A percentile compares a stretch with the other conserved stretches of the same genome.
Conservation (phyloP, 2,113 vertebrate species). For the Anolis carolinensis region DNA sequence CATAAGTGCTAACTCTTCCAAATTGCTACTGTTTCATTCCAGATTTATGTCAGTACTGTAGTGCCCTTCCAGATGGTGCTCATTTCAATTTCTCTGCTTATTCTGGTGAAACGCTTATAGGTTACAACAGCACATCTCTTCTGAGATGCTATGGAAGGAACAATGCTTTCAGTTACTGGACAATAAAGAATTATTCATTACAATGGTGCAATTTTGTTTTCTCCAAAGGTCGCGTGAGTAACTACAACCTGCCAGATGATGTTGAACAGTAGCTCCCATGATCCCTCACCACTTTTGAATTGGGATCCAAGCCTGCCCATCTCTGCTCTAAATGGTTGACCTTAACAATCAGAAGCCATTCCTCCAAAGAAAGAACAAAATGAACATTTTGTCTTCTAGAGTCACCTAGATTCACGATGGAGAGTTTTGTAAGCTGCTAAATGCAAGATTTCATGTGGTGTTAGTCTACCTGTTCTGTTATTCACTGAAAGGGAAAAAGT, state of each 20-base stretch:
- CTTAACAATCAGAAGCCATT: not conserved
- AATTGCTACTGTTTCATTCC: not conserved
- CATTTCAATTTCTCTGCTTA: not conserved
- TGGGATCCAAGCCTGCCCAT: not conserved
- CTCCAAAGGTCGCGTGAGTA: not conserved
- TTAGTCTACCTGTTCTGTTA: not conserved
- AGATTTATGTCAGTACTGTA: not conserved
- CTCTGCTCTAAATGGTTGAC: not conserved
- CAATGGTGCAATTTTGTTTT: not conserved
- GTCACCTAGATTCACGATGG: not conserved
- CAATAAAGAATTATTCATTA: not conserved
- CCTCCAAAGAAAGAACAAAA: not conserved
- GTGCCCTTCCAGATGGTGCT: too few relatives aligned
- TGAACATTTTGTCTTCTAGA: not conserved
- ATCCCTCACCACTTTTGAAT: not conserved
- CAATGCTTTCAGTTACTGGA: not conserved
- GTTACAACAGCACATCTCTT: not conserved
- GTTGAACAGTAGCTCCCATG: not conserved
- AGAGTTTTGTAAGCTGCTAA: not conserved
- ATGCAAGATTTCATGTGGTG: not conserved
- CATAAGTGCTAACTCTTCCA: not conserved
- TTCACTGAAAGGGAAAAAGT: not conserved
- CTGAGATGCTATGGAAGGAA: not conserved
- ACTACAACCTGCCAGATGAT: too few relatives aligned
- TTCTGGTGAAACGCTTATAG: not conserved